These are phyloP conservation scores for Sitta europaea DNA, from an alignment of 2,113 vertebrate species.

Conservation along the genomic window DNA sequence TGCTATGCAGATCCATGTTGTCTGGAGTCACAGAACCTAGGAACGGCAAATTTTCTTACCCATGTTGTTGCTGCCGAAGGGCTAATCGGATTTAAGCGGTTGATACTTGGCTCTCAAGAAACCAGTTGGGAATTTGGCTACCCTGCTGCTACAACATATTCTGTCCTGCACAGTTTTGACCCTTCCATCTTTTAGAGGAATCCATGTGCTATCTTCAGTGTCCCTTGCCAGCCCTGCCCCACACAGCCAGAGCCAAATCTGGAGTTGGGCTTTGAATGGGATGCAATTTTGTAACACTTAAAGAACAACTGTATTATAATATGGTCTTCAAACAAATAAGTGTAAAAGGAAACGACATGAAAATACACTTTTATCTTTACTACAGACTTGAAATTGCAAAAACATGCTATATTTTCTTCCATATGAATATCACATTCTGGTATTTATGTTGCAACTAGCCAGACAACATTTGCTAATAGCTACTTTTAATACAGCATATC, in stretches of 20 bases:
- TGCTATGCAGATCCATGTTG: not conserved
- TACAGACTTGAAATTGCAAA: slow-evolving; percentile 46
- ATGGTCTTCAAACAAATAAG: slow-evolving; percentile 17
- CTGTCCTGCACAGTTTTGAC: not conserved
- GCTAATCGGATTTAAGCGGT: not conserved
- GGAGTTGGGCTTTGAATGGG: not conserved
- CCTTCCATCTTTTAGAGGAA: not conserved
- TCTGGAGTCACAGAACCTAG: not conserved
- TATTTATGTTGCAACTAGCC: slow-evolving; percentile 54
- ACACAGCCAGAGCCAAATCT: not conserved
- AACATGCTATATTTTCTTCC: slow-evolving; percentile 59
- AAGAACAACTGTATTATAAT: not conserved
- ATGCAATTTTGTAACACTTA: not conserved
- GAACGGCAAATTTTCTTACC: not conserved
- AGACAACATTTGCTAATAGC: slow-evolving; percentile 66
- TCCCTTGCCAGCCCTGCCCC: not conserved
- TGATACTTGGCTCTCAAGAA: not conserved
- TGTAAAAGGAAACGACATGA: slow-evolving; percentile 20
- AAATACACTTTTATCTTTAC: slow-evolving; percentile 41
- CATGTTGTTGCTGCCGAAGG: not conserved
- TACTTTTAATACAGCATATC: slow-evolving; percentile 59
- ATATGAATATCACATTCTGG: slow-evolving; percentile 44
- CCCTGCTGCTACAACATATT: not conserved
- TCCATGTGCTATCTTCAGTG: not conserved
- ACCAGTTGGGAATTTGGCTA: not conserved